These are phyloP conservation scores for Silurus aristotelis DNA, from an alignment of 2,797 vertebrate genomes.

Conservation along the genomic window DNA sequence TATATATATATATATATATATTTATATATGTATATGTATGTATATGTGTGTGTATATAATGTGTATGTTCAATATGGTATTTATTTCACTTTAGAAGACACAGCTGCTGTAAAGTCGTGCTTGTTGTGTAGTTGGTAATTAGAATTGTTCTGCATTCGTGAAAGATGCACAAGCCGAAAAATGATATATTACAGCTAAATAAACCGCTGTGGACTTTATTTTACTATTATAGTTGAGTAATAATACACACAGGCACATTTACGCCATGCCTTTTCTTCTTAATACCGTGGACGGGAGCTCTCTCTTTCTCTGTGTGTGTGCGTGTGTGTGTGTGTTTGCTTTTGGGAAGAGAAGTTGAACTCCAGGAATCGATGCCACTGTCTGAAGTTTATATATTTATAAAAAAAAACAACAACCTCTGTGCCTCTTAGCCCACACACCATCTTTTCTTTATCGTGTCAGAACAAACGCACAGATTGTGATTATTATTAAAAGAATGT, in stretches of 20 bases:
- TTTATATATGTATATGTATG: no score
- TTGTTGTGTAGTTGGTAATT: no score
- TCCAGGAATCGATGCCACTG: neutral
- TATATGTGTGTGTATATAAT: no score
- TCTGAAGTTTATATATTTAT: neutral
- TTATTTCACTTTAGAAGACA: neutral
- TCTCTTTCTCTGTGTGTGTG: neutral
- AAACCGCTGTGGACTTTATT: neutral
- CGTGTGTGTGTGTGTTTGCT: neutral
- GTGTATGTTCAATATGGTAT: neutral
- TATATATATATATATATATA: no score
- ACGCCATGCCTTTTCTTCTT: neutral
- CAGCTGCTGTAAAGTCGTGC: neutral
- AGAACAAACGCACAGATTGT: neutral
- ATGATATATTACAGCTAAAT: neutral
- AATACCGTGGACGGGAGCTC: neutral
- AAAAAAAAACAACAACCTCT: no score
- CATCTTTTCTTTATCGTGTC: neutral
- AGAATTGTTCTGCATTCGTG: neutral
- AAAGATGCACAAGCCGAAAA: no score
- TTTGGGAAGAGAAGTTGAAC: constrained; percentile 8
- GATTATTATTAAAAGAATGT: no score
- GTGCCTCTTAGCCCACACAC: no score
- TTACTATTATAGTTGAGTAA: neutral
- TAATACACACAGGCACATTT: neutral